These are phyloP conservation scores for Pammene fasciana DNA, from an alignment of 2,888 invertebrate species.

Conservation along the genomic window DNA sequence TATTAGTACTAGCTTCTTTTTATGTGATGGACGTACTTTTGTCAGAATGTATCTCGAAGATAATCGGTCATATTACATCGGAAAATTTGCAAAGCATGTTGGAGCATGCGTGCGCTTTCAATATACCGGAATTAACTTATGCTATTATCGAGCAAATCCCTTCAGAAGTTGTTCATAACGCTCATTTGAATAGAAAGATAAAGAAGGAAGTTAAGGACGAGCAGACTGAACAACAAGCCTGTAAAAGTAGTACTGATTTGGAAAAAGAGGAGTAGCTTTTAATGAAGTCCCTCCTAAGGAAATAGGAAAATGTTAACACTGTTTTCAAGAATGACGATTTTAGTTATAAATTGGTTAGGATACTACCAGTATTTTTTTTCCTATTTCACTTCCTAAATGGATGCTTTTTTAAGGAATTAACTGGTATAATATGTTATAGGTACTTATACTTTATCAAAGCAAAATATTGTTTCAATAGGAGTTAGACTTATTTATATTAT, in stretches of 20 bases:
- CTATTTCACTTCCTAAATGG: too few relatives aligned
- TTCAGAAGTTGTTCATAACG: neutral
- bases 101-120: slow-evolving; percentile 58
- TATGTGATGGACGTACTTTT: slow-evolving; percentile 63
- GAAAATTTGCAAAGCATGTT: slow-evolving; percentile 52
- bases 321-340: too few relatives aligned
- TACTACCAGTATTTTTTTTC: too few relatives aligned
- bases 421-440: too few relatives aligned
- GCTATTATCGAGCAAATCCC: neutral
- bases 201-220: neutral
- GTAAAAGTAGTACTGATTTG: neutral
- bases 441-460: too few relatives aligned
- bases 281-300: too few relatives aligned
- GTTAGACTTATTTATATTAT: too few relatives aligned
- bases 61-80: slow-evolving; percentile 49
- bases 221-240: neutral
- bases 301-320: too few relatives aligned
- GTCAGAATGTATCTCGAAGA: slow-evolving; percentile 55
- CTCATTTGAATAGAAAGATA: neutral
- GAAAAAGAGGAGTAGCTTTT: neutral
- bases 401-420: too few relatives aligned
- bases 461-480: too few relatives aligned
- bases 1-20: slow-evolving; percentile 56
- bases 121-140: slow-evolving; percentile 46
- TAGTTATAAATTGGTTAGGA: too few relatives aligned